These are phyloP conservation scores for Corythornis cristatus DNA, from an alignment of 2,113 vertebrate genomes.

Conservation along the genomic window DNA sequence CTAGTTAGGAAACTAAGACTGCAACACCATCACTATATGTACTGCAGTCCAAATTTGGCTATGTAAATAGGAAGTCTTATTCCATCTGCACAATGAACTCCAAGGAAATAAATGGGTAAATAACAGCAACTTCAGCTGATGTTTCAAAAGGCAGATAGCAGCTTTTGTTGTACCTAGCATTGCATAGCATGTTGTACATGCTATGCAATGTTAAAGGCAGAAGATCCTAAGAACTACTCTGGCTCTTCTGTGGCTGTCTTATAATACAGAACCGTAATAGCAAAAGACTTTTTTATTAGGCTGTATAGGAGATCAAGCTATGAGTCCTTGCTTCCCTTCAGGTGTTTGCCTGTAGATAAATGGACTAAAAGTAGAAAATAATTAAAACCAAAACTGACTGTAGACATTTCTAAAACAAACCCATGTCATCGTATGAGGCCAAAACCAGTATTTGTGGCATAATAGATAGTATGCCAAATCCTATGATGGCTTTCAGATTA, in stretches of 20 bases:
- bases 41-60: neutral
- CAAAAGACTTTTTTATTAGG: neutral
- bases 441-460: neutral
- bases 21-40: neutral
- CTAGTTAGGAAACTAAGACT: neutral
- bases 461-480: neutral
- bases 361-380: neutral
- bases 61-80: neutral
- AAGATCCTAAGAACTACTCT: neutral
- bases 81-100: neutral
- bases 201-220: neutral
- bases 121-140: rapidly evolving
- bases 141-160: neutral
- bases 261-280: neutral
- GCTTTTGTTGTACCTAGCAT: neutral
- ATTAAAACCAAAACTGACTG: neutral
- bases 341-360: neutral
- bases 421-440: neutral
- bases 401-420: neutral
- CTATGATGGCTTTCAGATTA: neutral
- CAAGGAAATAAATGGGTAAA: neutral
- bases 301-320: neutral
- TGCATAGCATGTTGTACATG: neutral
- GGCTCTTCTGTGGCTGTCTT: neutral
- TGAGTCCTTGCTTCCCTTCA: neutral